Evolutionary conservation across 2,113 vertebrate species (phyloP).

Genomic region (Oxyura jamaicensis): DNA sequence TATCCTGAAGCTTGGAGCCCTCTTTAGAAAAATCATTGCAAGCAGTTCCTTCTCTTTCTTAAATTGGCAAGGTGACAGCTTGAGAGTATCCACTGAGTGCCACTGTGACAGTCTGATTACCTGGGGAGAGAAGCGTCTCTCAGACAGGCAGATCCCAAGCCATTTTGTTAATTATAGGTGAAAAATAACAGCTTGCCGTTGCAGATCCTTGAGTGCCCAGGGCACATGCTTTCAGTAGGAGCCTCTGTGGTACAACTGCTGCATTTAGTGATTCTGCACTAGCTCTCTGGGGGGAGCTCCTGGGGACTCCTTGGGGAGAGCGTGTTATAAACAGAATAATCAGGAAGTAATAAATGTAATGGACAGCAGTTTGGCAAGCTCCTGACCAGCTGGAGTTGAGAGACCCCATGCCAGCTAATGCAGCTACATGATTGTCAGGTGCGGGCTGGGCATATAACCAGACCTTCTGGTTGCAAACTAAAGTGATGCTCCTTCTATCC

Average conservation of each 20-base stretch:
- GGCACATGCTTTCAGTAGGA: background rate
- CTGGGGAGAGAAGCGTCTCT: background rate
- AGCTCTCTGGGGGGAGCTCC: background rate
- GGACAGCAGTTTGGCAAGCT: slow-evolving; percentile 5
- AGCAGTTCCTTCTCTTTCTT: slow-evolving; percentile 1
- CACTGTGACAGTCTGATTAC: slow-evolving; percentile 15
- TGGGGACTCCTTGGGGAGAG: background rate
- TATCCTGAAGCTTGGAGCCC: background rate
- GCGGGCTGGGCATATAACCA: background rate
- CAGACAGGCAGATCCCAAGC: slow-evolving; percentile 21
- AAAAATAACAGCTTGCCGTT: slow-evolving; percentile 42
- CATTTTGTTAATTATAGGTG: slow-evolving; percentile 48
- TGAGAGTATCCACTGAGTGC: background rate
- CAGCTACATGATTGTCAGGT: background rate
- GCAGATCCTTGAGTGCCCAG: slow-evolving; percentile 4
- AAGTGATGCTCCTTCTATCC: background rate
- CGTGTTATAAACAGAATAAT: slow-evolving; percentile 39
- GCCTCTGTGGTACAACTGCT: background rate
- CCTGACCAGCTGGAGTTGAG: slow-evolving; percentile 14
- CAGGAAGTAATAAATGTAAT: slow-evolving; percentile 13
- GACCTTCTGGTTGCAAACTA: background rate
- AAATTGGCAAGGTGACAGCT: background rate
- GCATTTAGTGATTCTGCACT: background rate
- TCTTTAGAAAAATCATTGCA: background rate
- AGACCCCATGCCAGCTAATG: background rate